A percentile compares a stretch with the other conserved stretches of the same genome.
These are phyloP conservation scores for Pteropus alecto DNA, from an alignment of 2,113 vertebrate genomes.

Conservation along the genomic window DNA sequence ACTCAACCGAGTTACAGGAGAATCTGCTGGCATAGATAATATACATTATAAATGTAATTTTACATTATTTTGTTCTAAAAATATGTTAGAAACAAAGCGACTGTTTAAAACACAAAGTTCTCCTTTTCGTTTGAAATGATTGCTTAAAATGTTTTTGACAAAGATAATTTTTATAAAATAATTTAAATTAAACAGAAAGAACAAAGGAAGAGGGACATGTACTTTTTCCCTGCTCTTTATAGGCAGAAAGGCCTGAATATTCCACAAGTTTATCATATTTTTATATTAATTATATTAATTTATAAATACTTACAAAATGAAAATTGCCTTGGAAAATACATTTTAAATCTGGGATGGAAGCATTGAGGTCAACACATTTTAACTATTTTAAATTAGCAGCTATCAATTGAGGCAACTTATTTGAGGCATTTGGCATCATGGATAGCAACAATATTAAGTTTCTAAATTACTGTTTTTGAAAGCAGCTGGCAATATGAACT, in stretches of 20 bases:
- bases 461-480: constrained; percentile 10
- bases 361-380: neutral
- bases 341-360: neutral
- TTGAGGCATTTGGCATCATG: neutral
- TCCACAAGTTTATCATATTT: neutral
- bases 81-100: constrained; percentile 28
- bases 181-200: constrained; percentile 27
- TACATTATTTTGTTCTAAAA: neutral
- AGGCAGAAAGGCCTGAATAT: constrained; percentile 6
- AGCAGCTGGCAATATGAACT: neutral
- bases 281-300: neutral
- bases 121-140: constrained; percentile 25
- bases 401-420: neutral
- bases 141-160: constrained; percentile 7
- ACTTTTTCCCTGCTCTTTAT: neutral
- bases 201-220: neutral
- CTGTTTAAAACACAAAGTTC: neutral
- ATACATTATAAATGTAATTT: neutral
- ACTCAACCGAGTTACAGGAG: constrained; percentile 19
- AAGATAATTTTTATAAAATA: constrained; percentile 32
- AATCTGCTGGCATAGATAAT: neutral
- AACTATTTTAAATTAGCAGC: neutral
- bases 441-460: neutral
- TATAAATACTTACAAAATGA: constrained; percentile 14
- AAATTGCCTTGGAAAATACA: neutral